These are phyloP conservation scores for Chascanopsetta lugubris DNA, from an alignment of 2,113 vertebrate species.

Conservation along the genomic window DNA sequence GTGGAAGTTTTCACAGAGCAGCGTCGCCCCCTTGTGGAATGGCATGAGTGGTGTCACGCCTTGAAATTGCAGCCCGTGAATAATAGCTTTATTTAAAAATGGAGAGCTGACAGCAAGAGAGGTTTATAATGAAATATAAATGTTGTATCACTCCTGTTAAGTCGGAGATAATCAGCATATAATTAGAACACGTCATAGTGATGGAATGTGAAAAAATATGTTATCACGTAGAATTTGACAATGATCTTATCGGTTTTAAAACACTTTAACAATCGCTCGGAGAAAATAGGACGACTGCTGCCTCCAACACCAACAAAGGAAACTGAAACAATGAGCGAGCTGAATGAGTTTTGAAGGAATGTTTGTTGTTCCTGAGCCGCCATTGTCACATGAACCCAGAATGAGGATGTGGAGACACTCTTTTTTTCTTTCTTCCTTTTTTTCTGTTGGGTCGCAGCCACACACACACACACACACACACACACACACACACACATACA, in stretches of 20 bases:
- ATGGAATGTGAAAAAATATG: not conserved
- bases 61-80: not conserved
- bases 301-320: constrained; percentile 12
- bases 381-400: not conserved
- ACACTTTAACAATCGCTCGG: not conserved
- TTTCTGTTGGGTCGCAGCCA: not conserved
- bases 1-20: constrained; percentile 28
- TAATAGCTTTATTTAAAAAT: too few species aligned
- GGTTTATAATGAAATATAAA: not conserved
- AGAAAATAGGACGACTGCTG: not conserved
- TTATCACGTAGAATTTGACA: not conserved
- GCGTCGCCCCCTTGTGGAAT: constrained; percentile 73
- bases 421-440: not conserved
- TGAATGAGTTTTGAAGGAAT: constrained; percentile 1
- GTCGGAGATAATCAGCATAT: too few species aligned
- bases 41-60: constrained; percentile 1
- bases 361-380: not conserved
- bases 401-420: not conserved
- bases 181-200: not conserved
- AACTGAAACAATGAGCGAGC: constrained; percentile 1
- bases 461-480: not conserved
- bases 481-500: not conserved
- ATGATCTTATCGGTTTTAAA: not conserved
- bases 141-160: not conserved
- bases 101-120: too few species aligned